These are phyloP conservation scores for Spinus olivaceus DNA, from an alignment of 2,797 vertebrate species.

Conservation along the genomic window DNA sequence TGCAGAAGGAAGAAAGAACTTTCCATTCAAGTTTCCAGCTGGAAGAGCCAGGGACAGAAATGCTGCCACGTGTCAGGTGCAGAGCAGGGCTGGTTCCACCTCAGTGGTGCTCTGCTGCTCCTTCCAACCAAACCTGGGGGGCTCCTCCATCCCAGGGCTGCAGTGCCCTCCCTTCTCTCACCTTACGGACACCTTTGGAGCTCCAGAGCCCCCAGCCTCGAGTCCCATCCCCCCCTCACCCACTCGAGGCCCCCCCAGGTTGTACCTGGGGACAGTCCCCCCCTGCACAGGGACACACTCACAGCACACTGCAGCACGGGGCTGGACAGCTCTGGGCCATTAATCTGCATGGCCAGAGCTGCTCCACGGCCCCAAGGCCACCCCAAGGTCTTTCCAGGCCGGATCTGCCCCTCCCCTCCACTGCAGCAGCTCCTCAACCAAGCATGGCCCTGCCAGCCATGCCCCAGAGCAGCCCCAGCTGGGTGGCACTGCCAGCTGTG, in stretches of 20 bases:
- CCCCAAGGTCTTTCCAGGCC: neutral
- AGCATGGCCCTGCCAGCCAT: neutral
- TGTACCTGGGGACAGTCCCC: neutral
- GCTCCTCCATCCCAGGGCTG: neutral
- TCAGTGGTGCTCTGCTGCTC: neutral
- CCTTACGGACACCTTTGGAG: rapidly evolving
- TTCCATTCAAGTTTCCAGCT: neutral
- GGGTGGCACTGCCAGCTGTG: no score
- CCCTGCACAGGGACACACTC: rapidly evolving
- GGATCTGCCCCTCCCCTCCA: neutral
- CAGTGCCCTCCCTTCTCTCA: neutral
- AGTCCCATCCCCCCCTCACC: rapidly evolving
- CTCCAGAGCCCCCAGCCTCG: neutral
- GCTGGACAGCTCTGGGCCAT: neutral
- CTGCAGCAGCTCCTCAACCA: neutral
- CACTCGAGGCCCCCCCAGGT: rapidly evolving
- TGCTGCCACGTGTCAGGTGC: rapidly evolving
- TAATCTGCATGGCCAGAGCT: rapidly evolving
- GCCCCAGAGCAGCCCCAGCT: neutral
- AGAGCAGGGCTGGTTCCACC: neutral
- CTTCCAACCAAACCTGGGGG: rapidly evolving
- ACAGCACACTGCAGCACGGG: neutral
- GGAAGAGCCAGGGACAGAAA: neutral
- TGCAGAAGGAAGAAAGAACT: neutral
- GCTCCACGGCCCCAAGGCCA: neutral